Evolutionary conservation across 2,888 invertebrate species (phyloP).

Genomic region (Cephalotes varians): DNA sequence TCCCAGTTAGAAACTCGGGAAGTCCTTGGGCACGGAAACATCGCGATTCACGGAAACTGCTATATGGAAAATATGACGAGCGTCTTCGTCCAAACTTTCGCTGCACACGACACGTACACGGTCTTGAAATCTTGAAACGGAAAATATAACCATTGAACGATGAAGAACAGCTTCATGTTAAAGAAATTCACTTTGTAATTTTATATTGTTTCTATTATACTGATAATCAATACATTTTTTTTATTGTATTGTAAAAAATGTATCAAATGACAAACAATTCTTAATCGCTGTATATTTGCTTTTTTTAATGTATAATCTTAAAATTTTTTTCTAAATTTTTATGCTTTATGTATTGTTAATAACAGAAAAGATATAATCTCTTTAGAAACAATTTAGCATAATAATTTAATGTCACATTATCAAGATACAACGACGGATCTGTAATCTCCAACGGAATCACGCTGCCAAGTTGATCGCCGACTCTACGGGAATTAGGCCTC

Average conservation of each 20-base stretch:
- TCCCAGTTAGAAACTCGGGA: slow-evolving; percentile 62
- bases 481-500: slow-evolving; percentile 65
- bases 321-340: background rate
- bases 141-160: background rate
- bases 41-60: slow-evolving; percentile 56
- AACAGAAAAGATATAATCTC: background rate
- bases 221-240: background rate
- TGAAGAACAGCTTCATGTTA: background rate
- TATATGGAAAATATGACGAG: slow-evolving; percentile 55
- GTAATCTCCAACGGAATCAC: slow-evolving; percentile 27
- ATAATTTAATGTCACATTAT: slow-evolving; percentile 33
- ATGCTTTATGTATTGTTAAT: background rate
- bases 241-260: background rate
- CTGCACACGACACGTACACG: background rate
- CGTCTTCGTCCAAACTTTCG: slow-evolving; percentile 54
- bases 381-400: background rate
- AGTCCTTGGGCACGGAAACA: slow-evolving; percentile 60
- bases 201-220: background rate
- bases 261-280: background rate
- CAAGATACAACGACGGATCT: slow-evolving; percentile 34
- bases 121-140: background rate
- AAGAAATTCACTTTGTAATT: background rate
- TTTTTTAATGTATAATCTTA: background rate
- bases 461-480: slow-evolving; percentile 36
- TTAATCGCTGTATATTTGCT: background rate